Percentiles rank a stretch among this genome's conserved stretches.
phyloP scores from a whole-genome alignment of 2,888 invertebrate species.

The Gasteruption jaculator region DNA sequence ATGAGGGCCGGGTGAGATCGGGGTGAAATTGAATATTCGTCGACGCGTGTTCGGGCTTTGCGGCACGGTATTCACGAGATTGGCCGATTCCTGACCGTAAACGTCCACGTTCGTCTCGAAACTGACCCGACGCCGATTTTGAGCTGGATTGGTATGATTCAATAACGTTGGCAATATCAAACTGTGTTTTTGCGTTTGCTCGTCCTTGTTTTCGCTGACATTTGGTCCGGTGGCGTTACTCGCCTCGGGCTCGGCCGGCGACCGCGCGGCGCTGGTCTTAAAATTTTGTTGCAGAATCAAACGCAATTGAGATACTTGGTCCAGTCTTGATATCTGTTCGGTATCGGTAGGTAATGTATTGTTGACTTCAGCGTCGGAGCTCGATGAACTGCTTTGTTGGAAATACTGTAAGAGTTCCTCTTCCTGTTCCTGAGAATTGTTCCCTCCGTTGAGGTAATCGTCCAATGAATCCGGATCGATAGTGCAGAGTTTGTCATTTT shows the following conservation, averaged over 20 bases:
- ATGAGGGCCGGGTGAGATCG: slow-evolving; percentile 77
- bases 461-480: slow-evolving; percentile 78
- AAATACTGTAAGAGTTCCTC: slow-evolving; percentile 83
- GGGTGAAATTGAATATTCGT: slow-evolving; percentile 80
- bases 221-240: slow-evolving; percentile 25
- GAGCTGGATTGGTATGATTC: slow-evolving; percentile 36
- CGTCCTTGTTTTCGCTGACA: slow-evolving; percentile 35
- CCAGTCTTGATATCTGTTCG: slow-evolving; percentile 52
- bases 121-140: slow-evolving; percentile 55
- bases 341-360: slow-evolving; percentile 27
- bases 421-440: slow-evolving; percentile 75
- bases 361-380: slow-evolving; percentile 41
- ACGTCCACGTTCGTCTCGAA: slow-evolving; percentile 54
- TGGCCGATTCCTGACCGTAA: slow-evolving; percentile 39
- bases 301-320: slow-evolving; percentile 70
- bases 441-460: slow-evolving; percentile 74
- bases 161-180: slow-evolving; percentile 44
- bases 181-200: slow-evolving; percentile 35
- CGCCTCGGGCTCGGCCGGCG: slow-evolving; percentile 32
- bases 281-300: slow-evolving; percentile 67
- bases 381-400: slow-evolving; percentile 56
- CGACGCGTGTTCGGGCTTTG: slow-evolving; percentile 74
- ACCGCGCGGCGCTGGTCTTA: slow-evolving; percentile 48
- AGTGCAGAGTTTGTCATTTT: slow-evolving; percentile 59
- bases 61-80: slow-evolving; percentile 54